A percentile compares a stretch with the other conserved stretches of the same genome.
Conservation (phyloP, 2,113 vertebrate genomes). For the Sander lucioperca region DNA sequence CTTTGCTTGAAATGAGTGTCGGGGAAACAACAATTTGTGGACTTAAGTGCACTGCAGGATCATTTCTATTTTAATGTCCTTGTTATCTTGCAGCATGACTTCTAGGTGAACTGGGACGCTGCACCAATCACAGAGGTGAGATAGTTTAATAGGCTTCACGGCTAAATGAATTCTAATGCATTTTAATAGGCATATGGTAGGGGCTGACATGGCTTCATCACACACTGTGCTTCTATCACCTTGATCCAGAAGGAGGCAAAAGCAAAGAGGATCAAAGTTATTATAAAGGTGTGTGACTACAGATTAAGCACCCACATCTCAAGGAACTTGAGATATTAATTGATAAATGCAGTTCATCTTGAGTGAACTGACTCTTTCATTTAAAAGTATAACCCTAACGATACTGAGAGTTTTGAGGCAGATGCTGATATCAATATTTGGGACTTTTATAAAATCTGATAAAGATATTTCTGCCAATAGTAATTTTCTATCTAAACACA, state of each 20-base stretch:
- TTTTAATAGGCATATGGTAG: slow-evolving; percentile 77
- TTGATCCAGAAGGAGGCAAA: slow-evolving; percentile 41
- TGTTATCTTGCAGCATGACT: slow-evolving; percentile 68
- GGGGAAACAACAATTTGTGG: slow-evolving; percentile 14
- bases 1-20: not conserved
- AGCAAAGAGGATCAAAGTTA: slow-evolving; percentile 1
- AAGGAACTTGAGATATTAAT: not conserved
- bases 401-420: not conserved
- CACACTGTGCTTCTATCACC: slow-evolving; percentile 55
- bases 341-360: not conserved
- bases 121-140: slow-evolving; percentile 67
- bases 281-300: slow-evolving; percentile 3
- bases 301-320: not conserved
- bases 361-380: not conserved
- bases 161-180: slow-evolving; percentile 71
- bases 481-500: not conserved
- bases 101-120: slow-evolving; percentile 72
- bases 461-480: not conserved
- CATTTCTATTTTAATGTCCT: slow-evolving; percentile 47
- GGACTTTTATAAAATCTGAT: not conserved
- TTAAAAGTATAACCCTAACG: not conserved
- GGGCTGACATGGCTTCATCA: slow-evolving; percentile 52
- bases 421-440: not conserved
- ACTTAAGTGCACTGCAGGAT: slow-evolving; percentile 4
- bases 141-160: slow-evolving; percentile 62